Conservation (phyloP, 2,797 vertebrate species). For the Myripristis jacobus region DNA sequence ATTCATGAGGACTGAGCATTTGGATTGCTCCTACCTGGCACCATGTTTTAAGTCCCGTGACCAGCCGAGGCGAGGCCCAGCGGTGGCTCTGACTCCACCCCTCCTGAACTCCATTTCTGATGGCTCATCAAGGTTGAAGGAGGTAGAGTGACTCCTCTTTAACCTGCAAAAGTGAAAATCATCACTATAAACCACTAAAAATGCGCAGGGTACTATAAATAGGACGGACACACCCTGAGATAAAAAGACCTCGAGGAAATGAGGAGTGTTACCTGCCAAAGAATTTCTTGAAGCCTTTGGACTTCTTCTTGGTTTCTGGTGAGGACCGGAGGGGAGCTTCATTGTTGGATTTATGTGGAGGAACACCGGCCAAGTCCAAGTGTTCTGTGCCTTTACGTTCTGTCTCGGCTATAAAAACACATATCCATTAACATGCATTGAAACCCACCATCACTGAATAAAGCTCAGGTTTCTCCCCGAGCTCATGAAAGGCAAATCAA, state of each 20-base stretch:
- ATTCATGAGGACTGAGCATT: background rate
- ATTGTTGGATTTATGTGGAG: conserved; percentile 75
- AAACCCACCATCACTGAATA: background rate
- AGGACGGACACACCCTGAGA: accelerated
- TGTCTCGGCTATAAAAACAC: conserved; percentile 83
- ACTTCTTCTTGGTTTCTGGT: conserved; percentile 92
- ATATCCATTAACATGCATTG: background rate
- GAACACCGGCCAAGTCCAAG: conserved; percentile 88
- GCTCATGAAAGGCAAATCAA: background rate
- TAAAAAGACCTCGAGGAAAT: too few species aligned
- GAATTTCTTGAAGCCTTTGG: conserved; percentile 92
- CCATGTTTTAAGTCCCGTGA: conserved; percentile 89
- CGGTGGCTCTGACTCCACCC: conserved; percentile 94
- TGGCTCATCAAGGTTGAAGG: conserved; percentile 91
- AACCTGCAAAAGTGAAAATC: conserved; percentile 79
- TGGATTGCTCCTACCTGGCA: conserved; percentile 74
- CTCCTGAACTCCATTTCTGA: conserved; percentile 91
- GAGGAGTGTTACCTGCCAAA: conserved; percentile 89
- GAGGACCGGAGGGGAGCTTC: conserved; percentile 81
- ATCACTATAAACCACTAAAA: background rate
- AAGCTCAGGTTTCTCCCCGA: background rate
- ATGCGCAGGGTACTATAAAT: background rate
- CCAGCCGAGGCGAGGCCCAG: conserved; percentile 94
- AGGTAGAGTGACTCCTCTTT: conserved; percentile 94
- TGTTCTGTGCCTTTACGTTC: conserved; percentile 90